Evolutionary conservation across 2,888 invertebrate species (phyloP), one percentile per base, ranked within the genome.

Genomic region (Athripsodes cinereus): DNA sequence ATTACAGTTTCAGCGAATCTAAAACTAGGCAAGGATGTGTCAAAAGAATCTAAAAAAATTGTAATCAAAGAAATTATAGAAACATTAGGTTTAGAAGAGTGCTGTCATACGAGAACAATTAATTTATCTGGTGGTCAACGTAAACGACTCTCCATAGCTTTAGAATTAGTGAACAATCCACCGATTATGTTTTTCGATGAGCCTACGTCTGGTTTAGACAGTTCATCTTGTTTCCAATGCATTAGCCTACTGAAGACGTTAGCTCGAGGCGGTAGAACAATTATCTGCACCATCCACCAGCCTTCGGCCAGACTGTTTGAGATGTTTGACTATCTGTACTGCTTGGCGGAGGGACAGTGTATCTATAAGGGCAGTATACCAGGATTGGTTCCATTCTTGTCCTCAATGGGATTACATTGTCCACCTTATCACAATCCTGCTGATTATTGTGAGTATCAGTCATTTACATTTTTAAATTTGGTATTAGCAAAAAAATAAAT

Each of bases 111-210:
- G 0, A 81, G 87, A 66, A 88, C 92, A 13, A 83, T 84, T 52
- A 88, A 86, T 69, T 80, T 96, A 46, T 94, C 94, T 6, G 95
- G 95, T 19, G 95, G 95, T 0, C 95, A 96, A 75, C 82, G 92
- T 63, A 96, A 96, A 72, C 81, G 95, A 58, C 78, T 95, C 62
- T 93, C 94, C 5, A 94, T 96, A 68, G 95, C 94, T 55, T 76
- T 93, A 70, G 95, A 96, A 75, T 81, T 96, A 71, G 94, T 96
- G 52, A 95, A 95, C 74, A 95, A 96, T 77, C 96, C 96, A 21
- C 96, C 96, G 64, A 92, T 96, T 61, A 96, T 96, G 94, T 96
- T 96, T 74, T 95, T 96, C 70, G 96, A 96, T 69, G 96, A 96
- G 73, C 96, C 96, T 1, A 90, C 90, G 44, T 88, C 94, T 68